Conservation (phyloP, 2,113 vertebrate species). For the Menidia beryllina region DNA sequence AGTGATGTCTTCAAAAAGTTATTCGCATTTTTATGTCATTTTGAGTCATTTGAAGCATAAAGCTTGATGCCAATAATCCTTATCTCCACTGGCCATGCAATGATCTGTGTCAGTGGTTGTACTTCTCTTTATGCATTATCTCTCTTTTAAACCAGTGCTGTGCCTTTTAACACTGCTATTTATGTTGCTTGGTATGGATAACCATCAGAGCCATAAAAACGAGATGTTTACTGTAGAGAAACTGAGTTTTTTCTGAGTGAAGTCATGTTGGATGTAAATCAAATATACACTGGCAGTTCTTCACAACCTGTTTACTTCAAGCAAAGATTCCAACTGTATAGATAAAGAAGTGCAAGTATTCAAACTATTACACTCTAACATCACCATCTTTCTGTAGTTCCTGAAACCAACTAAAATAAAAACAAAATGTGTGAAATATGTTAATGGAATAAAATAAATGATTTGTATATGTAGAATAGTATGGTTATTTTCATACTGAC, state of each 20-base stretch:
- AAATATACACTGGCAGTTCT: too few species aligned
- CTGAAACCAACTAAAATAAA: background rate
- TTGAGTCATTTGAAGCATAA: conserved; percentile 8
- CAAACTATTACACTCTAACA: too few species aligned
- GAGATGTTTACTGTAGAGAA: conserved; percentile 14
- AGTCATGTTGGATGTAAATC: background rate
- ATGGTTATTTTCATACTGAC: background rate
- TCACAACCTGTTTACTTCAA: too few species aligned
- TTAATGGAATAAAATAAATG: too few species aligned
- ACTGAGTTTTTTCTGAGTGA: background rate
- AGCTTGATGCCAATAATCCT: conserved; percentile 7
- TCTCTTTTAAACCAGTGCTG: conserved; percentile 26
- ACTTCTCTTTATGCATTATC: conserved; percentile 10
- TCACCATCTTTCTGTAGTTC: background rate
- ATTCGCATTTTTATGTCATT: conserved; percentile 5
- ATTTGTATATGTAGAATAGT: too few species aligned
- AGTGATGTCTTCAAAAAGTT: conserved; percentile 12
- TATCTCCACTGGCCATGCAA: conserved; percentile 17
- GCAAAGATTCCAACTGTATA: too few species aligned
- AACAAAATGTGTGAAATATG: too few species aligned
- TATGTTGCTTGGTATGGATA: conserved; percentile 21
- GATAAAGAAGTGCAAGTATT: too few species aligned
- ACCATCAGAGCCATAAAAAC: conserved; percentile 30
- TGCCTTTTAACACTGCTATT: conserved; percentile 48
- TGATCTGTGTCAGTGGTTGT: conserved; percentile 11